Evolutionary conservation across 2,113 vertebrate species (phyloP).

Genomic region (Pelodiscus sinensis): DNA sequence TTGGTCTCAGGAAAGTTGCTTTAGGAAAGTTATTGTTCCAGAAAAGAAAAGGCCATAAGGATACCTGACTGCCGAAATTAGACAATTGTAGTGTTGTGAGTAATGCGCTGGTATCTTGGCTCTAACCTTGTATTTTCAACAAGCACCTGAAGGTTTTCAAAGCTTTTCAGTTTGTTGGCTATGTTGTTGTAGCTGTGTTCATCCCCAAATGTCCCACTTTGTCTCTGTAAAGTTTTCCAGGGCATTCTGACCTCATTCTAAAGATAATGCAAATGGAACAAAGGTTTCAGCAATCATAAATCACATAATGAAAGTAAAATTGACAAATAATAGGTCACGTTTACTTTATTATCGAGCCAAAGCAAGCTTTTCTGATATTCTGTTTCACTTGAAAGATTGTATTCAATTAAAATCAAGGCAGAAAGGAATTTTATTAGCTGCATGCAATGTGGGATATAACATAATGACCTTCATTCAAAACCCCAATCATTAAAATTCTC

Average conservation of each 20-base stretch:
- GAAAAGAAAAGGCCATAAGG: not conserved
- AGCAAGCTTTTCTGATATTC: constrained; percentile 65
- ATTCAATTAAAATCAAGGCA: constrained; percentile 80
- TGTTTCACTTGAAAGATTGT: constrained; percentile 77
- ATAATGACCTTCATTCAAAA: constrained; percentile 80
- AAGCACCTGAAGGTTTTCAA: constrained; percentile 32
- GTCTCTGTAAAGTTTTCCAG: not conserved
- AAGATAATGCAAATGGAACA: constrained; percentile 36
- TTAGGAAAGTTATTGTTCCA: not conserved
- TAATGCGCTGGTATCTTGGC: constrained; percentile 17
- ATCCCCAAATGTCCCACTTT: not conserved
- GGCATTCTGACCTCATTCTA: constrained; percentile 40
- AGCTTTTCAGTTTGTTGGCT: not conserved
- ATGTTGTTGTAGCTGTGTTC: not conserved
- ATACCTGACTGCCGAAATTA: constrained; percentile 16
- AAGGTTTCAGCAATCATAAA: constrained; percentile 24
- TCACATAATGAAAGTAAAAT: constrained; percentile 63
- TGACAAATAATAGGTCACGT: constrained; percentile 69
- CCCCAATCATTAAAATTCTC: constrained; percentile 77
- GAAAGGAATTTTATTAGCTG: constrained; percentile 78
- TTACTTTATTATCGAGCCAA: constrained; percentile 71
- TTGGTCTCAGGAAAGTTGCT: not conserved
- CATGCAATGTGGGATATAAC: constrained; percentile 72
- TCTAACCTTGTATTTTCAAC: not conserved
- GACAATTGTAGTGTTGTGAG: not conserved